Evolutionary conservation across 1,140 invertebrate species (phyloP).

Genomic region (Dendrolimus punctatus): DNA sequence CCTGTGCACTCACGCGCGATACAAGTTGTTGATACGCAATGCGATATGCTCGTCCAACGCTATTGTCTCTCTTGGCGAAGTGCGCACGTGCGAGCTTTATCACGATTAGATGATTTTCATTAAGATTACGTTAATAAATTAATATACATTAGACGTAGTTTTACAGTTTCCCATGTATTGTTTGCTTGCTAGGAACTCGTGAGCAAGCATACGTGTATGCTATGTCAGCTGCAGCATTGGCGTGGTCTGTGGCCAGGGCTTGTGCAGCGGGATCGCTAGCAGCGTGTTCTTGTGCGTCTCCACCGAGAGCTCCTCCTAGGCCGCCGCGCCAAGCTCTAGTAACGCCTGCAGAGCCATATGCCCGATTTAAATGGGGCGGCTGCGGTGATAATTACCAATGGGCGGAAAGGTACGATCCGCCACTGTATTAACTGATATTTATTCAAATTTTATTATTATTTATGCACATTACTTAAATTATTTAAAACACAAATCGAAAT

Average conservation of each 20-base stretch:
- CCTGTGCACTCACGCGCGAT: slow-evolving; percentile 42
- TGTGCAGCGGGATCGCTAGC: slow-evolving; percentile 80
- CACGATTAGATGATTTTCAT: slow-evolving; percentile 22
- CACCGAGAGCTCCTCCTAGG: slow-evolving; percentile 65
- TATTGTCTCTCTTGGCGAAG: slow-evolving; percentile 33
- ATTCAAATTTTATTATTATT: not conserved
- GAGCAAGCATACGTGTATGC: slow-evolving; percentile 90
- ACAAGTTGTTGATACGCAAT: slow-evolving; percentile 28
- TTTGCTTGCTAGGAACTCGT: slow-evolving; percentile 59
- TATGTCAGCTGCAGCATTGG: slow-evolving; percentile 82
- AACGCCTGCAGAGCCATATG: slow-evolving; percentile 45
- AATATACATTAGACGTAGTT: too few relatives aligned
- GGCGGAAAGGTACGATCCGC: slow-evolving; percentile 46
- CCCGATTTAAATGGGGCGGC: slow-evolving; percentile 86
- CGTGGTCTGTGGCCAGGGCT: slow-evolving; percentile 81
- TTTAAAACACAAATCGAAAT: too few relatives aligned
- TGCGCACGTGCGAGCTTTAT: slow-evolving; percentile 50
- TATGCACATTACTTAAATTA: too few relatives aligned
- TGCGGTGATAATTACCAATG: slow-evolving; percentile 92
- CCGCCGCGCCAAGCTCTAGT: slow-evolving; percentile 43
- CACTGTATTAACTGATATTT: not conserved
- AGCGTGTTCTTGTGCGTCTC: slow-evolving; percentile 77
- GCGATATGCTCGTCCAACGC: slow-evolving; percentile 36
- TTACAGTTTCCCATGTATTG: not conserved
- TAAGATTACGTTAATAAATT: too few relatives aligned